Percentiles rank a stretch among this genome's conserved stretches.
Conservation (phyloP, 2,888 invertebrate genomes). For the Xestoiulus laeticollis region DNA sequence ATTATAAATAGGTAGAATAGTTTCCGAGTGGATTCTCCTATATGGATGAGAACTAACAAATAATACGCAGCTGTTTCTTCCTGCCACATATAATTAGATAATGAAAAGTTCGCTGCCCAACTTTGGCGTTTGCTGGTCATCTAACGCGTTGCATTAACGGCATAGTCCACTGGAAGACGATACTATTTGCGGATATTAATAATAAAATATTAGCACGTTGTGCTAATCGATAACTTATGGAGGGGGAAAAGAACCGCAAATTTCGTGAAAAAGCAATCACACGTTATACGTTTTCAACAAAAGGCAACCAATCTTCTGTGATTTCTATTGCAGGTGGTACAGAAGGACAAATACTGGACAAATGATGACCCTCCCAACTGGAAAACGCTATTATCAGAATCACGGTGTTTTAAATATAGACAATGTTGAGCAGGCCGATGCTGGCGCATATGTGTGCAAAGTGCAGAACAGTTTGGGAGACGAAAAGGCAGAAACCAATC, state of each 20-base stretch:
- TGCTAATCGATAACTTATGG: background rate
- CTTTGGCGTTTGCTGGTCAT: background rate
- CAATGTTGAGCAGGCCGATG: conserved; percentile 43
- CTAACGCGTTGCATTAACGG: background rate
- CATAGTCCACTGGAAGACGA: background rate
- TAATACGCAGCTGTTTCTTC: background rate
- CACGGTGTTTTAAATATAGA: conserved; percentile 46
- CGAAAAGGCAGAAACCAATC: conserved; percentile 54
- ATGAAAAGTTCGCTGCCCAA: background rate
- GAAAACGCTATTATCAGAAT: conserved; percentile 44
- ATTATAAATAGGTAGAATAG: conserved; percentile 14
- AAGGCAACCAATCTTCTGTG: background rate
- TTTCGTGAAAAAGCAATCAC: background rate
- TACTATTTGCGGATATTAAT: background rate
- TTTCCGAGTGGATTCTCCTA: background rate
- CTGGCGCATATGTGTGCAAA: conserved; percentile 50
- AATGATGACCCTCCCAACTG: conserved; percentile 40
- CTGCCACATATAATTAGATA: background rate
- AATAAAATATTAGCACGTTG: background rate
- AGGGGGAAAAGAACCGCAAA: background rate
- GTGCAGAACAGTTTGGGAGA: conserved; percentile 52
- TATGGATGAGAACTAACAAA: background rate
- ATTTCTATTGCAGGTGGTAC: conserved; percentile 47
- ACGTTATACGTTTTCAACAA: background rate
- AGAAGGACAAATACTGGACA: conserved; percentile 45